phyloP scores from a whole-genome alignment of 2,113 vertebrate species.

The Conger conger region DNA sequence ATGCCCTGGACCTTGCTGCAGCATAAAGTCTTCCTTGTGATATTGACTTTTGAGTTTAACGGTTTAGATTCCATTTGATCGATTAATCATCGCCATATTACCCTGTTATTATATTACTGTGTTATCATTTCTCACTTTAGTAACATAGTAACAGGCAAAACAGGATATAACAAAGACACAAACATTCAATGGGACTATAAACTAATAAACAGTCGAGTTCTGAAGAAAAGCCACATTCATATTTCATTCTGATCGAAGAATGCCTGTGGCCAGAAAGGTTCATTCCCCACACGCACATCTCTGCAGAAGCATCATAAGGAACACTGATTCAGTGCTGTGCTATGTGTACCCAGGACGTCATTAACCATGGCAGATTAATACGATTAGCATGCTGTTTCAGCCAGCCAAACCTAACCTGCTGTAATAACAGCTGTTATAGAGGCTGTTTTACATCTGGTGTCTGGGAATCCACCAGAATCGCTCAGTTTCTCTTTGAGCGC shows the following conservation, averaged over 20 bases:
- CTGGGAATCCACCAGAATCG: background rate
- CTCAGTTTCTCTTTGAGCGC: background rate
- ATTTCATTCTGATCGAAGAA: too few species aligned
- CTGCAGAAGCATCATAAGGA: background rate
- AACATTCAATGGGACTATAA: too few species aligned
- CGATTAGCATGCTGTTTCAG: background rate
- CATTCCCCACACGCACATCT: background rate
- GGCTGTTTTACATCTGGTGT: background rate
- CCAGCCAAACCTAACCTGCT: background rate
- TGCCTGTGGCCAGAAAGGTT: background rate
- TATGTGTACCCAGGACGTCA: background rate
- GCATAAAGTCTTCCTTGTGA: background rate
- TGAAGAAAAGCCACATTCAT: too few species aligned
- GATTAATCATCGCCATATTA: background rate
- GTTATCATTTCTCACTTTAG: background rate
- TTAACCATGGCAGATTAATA: background rate
- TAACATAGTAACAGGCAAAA: background rate
- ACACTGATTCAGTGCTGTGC: background rate
- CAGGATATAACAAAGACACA: too few species aligned
- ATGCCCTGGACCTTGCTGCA: background rate
- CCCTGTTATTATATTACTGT: background rate
- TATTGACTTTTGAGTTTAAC: background rate
- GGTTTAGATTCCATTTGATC: background rate
- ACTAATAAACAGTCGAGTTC: too few species aligned
- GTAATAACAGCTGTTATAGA: background rate